Evolutionary conservation across 2,113 vertebrate species (phyloP), one percentile per base, ranked within the genome.

Genomic region (Heliornis fulica): DNA sequence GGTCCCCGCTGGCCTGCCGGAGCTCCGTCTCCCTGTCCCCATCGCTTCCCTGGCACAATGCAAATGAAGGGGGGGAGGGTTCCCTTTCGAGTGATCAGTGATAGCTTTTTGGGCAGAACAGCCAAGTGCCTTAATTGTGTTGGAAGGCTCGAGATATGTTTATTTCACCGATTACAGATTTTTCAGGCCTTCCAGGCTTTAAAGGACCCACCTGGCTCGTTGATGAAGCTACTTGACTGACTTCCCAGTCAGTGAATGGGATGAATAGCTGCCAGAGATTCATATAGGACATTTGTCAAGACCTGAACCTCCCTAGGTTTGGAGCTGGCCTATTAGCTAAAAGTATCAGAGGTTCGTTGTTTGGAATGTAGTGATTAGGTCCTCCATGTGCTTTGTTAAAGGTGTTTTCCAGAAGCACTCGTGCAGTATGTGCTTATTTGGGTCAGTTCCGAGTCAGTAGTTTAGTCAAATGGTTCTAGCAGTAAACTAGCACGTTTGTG

Each of bases 221-320:
- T 29, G 57, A n/a, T 13, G n/a, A 76, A 71, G 28, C 50, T 4
- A 4, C 15, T 74, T 53, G 45, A 11, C 10, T 13, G 10, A 31
- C 7, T 86, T 72, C 4, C 4, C 4, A 22, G 71, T 32, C 14
- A 2, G 10, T 82, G 11, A 59, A 13, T 32, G 54, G 65, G 18
- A 11, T 53, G 28, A 32, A 26, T 43, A 68, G 18, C 5, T 77
- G 4, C 57, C 15, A 13, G n/a, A n/a, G 21, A 5, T 7, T 59
- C 31, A 2, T 9, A 1, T 4, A 15, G 16, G 0, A 23, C 18
- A 11, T n/a, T 2, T 5, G 11, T 3, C 3, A 7, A 6, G 9
- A 12, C 1, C 3, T 2, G 41, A 46, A 8, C 11, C 64, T 60
- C 10, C 3, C 5, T 2, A 38, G 16, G 5, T 51, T 59, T 2